phyloP scores from a whole-genome alignment of 2,888 invertebrate species.

The Poecilus cupreus region DNA sequence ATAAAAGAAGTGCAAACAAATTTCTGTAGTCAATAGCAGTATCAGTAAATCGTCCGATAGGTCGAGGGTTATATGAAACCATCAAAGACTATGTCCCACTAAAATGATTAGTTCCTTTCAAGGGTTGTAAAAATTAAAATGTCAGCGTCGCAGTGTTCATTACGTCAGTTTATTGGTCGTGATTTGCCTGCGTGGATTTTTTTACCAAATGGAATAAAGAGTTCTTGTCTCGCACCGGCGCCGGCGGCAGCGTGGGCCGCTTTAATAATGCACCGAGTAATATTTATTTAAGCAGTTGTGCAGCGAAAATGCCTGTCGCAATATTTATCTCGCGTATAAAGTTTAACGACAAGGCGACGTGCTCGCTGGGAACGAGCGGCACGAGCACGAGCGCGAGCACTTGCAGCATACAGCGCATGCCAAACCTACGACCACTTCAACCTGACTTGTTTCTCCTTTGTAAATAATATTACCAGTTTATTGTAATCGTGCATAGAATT shows the following conservation, averaged over 20 bases:
- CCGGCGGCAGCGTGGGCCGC: slow-evolving; percentile 52
- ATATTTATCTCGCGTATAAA: slow-evolving; percentile 59
- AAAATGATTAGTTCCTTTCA: neutral
- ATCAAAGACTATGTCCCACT: no score
- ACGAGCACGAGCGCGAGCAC: neutral
- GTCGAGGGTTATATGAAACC: no score
- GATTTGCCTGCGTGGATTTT: neutral
- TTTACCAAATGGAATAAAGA: neutral
- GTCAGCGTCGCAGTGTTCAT: slow-evolving; percentile 1
- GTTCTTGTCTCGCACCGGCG: slow-evolving; percentile 27
- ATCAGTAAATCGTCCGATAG: no score
- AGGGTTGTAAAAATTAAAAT: neutral
- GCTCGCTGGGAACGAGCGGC: neutral
- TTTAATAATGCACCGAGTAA: slow-evolving; percentile 54
- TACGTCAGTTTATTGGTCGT: slow-evolving; percentile 23
- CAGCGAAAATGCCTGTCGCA: slow-evolving; percentile 55
- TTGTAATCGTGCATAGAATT: slow-evolving; percentile 36
- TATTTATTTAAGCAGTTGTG: slow-evolving; percentile 59
- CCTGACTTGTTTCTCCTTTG: slow-evolving; percentile 27
- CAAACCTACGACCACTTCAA: slow-evolving; percentile 42
- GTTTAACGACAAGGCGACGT: slow-evolving; percentile 57
- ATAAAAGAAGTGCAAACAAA: no score
- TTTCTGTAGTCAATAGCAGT: no score
- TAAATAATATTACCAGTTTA: slow-evolving; percentile 50
- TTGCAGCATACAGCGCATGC: slow-evolving; percentile 17